These are phyloP conservation scores for Cyprinodon tularosa DNA, from an alignment of 2,113 vertebrate genomes.

Conservation along the genomic window DNA sequence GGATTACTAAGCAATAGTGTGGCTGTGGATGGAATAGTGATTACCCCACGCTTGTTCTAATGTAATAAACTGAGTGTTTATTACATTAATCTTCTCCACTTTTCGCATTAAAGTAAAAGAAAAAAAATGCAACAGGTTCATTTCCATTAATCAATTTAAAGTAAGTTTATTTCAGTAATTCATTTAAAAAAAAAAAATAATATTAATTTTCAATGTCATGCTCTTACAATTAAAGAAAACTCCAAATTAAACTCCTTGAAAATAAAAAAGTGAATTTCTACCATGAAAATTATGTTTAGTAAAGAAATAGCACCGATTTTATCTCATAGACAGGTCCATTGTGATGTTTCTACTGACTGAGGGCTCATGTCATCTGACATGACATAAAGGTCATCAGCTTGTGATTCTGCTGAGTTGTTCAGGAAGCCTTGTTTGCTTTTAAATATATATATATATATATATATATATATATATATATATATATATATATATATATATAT, in stretches of 20 bases:
- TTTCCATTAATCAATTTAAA: background rate
- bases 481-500: no score
- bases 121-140: background rate
- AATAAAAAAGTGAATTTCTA: background rate
- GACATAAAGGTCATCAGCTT: background rate
- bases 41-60: slow-evolving; percentile 85
- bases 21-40: slow-evolving; percentile 88
- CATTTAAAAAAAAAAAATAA: background rate
- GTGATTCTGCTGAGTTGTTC: background rate
- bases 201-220: background rate
- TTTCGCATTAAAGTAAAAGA: background rate
- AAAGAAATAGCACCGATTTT: background rate
- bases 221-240: background rate
- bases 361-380: no score
- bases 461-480: no score
- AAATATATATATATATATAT: no score
- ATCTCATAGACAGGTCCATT: background rate
- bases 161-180: background rate
- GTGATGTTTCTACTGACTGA: background rate
- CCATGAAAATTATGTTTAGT: background rate
- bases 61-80: background rate
- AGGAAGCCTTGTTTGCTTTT: no score
- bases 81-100: background rate
- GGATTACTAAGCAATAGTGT: slow-evolving; percentile 96
- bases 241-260: background rate